These are phyloP conservation scores for Sandelia bainsii DNA, from an alignment of 2,797 vertebrate species.

Conservation along the genomic window DNA sequence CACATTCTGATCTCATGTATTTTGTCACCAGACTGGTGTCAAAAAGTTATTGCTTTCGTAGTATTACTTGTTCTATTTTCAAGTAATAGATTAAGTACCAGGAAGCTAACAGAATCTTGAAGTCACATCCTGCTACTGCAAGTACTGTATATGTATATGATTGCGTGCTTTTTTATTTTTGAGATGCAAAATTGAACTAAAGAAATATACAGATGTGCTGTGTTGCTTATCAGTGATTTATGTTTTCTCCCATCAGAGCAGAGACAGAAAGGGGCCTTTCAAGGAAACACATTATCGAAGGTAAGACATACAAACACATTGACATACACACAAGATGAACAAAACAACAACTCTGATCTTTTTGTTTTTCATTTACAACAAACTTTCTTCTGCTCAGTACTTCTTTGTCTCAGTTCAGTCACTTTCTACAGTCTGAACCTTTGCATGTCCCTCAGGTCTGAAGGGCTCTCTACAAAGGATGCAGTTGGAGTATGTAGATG, in stretches of 20 bases:
- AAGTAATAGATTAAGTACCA: not conserved
- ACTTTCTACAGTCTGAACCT: not conserved
- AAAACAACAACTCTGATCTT: not conserved
- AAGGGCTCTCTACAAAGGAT: conserved; percentile 96
- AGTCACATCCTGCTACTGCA: not conserved
- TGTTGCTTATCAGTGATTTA: not conserved
- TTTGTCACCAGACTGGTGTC: not conserved
- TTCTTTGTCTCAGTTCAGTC: not conserved
- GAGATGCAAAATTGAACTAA: not conserved
- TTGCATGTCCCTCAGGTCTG: conserved; percentile 83
- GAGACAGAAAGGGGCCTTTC: conserved; percentile 95
- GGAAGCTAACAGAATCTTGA: not conserved
- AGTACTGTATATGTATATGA: not conserved
- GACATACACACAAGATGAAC: conserved; percentile 6
- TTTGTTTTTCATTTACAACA: not conserved
- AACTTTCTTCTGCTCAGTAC: not conserved
- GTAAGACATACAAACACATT: conserved; percentile 69
- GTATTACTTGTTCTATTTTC: not conserved
- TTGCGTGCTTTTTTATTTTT: not conserved
- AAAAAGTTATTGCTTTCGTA: conserved; percentile 5
- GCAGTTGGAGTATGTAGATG: conserved; percentile 97
- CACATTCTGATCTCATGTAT: conserved; percentile 16
- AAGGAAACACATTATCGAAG: conserved; percentile 97
- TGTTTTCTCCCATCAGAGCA: conserved; percentile 84
- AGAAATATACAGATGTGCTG: not conserved